phyloP scores from a whole-genome alignment of 2,888 invertebrate genomes.

The Drosophila prolongata region DNA sequence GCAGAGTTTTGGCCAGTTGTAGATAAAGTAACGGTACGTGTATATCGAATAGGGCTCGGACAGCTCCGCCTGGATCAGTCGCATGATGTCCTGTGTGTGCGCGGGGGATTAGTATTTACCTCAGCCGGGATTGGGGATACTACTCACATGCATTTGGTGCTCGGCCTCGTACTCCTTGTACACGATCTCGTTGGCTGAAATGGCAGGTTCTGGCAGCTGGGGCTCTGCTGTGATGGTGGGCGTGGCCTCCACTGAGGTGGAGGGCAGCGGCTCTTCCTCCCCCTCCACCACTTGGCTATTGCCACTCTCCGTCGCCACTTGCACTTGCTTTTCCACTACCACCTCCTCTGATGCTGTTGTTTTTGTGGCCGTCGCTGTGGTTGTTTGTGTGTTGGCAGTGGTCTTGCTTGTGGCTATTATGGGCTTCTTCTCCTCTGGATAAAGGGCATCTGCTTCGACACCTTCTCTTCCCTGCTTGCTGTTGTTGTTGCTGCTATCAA shows the following conservation, averaged over 20 bases:
- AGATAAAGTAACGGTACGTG: slow-evolving; percentile 99
- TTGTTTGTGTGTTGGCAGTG: slow-evolving; percentile 68
- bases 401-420: slow-evolving; percentile 54
- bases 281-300: neutral
- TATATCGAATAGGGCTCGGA: slow-evolving; percentile 99
- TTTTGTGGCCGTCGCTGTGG: slow-evolving; percentile 36
- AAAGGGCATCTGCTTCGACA: slow-evolving; percentile 1
- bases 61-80: slow-evolving; percentile 98
- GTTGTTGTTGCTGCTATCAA: slow-evolving; percentile 46
- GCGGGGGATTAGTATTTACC: slow-evolving; percentile 1
- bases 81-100: slow-evolving; percentile 92
- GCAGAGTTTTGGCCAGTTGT: slow-evolving; percentile 99
- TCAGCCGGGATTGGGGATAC: too few relatives aligned
- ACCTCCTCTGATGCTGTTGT: slow-evolving; percentile 7
- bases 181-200: slow-evolving; percentile 79
- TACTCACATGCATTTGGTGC: slow-evolving; percentile 94
- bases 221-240: slow-evolving; percentile 23
- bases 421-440: slow-evolving; percentile 12
- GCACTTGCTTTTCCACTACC: neutral
- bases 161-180: slow-evolving; percentile 96
- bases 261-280: slow-evolving; percentile 2
- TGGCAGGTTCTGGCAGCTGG: slow-evolving; percentile 61
- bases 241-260: slow-evolving; percentile 8
- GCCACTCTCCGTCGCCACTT: slow-evolving; percentile 21
- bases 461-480: slow-evolving; percentile 14